Percentiles rank a stretch among this genome's conserved stretches.
phyloP scores from a whole-genome alignment of 2,888 invertebrate species.

The Dynastes maya region DNA sequence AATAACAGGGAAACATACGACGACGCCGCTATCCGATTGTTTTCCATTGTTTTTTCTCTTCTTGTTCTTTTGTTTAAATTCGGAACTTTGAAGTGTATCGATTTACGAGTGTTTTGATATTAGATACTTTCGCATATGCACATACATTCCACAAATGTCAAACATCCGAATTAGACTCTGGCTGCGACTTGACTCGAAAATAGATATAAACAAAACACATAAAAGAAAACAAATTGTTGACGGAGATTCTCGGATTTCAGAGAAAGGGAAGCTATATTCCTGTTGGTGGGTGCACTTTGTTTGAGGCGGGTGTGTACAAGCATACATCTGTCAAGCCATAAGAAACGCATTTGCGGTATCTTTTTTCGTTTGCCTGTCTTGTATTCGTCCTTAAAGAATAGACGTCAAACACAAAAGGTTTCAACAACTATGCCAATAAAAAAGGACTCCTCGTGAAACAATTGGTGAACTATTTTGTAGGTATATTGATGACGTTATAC shows the following conservation, averaged over 20 bases:
- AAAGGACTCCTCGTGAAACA: neutral
- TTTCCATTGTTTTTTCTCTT: neutral
- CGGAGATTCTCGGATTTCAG: slow-evolving; percentile 23
- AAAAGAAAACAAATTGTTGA: slow-evolving; percentile 30
- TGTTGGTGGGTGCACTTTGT: neutral
- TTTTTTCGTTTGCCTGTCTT: slow-evolving; percentile 24
- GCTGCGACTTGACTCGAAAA: slow-evolving; percentile 24
- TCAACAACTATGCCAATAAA: slow-evolving; percentile 11
- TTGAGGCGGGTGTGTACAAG: slow-evolving; percentile 2
- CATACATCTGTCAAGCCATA: slow-evolving; percentile 28
- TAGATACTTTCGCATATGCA: neutral
- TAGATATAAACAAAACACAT: slow-evolving; percentile 20
- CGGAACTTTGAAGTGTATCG: slow-evolving; percentile 12
- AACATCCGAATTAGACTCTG: neutral
- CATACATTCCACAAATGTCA: neutral
- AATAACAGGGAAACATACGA: slow-evolving; percentile 18
- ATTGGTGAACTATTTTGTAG: neutral
- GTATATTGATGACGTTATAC: slow-evolving; percentile 12
- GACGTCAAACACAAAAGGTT: slow-evolving; percentile 11
- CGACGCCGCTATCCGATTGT: slow-evolving; percentile 27
- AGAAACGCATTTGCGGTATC: slow-evolving; percentile 39
- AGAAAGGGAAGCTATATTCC: slow-evolving; percentile 9
- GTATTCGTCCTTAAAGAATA: neutral
- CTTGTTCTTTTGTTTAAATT: slow-evolving; percentile 20
- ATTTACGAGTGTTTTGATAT: slow-evolving; percentile 26